Base-by-base conservation (phyloP, 2,113 vertebrate genomes). In the Dicrurus megarhynchus region DNA sequence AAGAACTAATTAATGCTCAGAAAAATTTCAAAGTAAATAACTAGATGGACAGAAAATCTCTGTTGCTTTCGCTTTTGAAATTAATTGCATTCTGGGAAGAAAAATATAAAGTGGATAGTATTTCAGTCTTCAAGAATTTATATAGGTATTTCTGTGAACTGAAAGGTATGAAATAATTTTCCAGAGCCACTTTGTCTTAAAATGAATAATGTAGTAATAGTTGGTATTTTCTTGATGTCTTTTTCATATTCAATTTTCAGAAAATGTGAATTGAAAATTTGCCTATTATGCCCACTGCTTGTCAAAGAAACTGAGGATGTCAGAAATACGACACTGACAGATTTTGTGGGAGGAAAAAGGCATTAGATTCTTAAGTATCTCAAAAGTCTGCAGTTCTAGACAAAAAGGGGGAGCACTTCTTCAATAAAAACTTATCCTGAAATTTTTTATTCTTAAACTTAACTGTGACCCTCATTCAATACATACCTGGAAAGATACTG, bases 1-100 rank as follows among this genome's bases (percentile, higher is more conserved):
- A 81, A 87, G 32, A 2, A 70, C 28, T 95, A 90, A 96, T 92
- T 96, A 96, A 78, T 44, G 59, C 27, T 79, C 20, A 95, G 76
- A 79, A 64, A 81, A 50, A 59, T 69, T 89, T 96, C 67, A 80
- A 87, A 93, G 64, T 64, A 96, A 93, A 93, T 90, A 90, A 71
- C 63, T 84, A 83, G 39, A 65, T 74, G 14, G 32, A 73, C 30
- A 92, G 76, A 84, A 53, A 37, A 55, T 82, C n/a, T 68, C 16
- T 35, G 50, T 46, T 57, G 18, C 10, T 84, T 89, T 84, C 21
- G 1, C 39, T 93, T 79, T 44, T 74, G 39, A 91, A 93, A 95
- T 4, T 4, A 87, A 47, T 22, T 68, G 47, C 37, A 47, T 79
- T 80, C 63, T 63, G 55, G 53, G 52, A 21, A 70, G 74, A n/a